phyloP scores from a whole-genome alignment of 2,113 vertebrate genomes.

The Oryctolagus cuniculus region mOryCun1.1 NC_091437.1:40955501-40956000 shows the following conservation, averaged over 20 bases:
- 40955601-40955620: too few relatives aligned
- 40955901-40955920: not conserved
- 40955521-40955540: too few relatives aligned
- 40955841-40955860: not conserved
- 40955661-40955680: too few relatives aligned
- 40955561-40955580: too few relatives aligned
- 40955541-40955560: too few relatives aligned
- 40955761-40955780: not conserved
- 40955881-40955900: slow-evolving; percentile 19
- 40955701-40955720: not conserved
- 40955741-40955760: slow-evolving; percentile 19
- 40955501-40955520: too few relatives aligned
- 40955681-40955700: not conserved
- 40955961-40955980: too few relatives aligned
- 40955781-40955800: not conserved
- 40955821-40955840: not conserved
- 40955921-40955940: slow-evolving; percentile 39
- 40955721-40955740: slow-evolving; percentile 3
- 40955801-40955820: not conserved
- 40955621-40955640: too few relatives aligned
- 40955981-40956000: too few relatives aligned
- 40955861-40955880: not conserved
- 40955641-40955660: too few relatives aligned
- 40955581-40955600: too few relatives aligned
- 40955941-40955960: too few relatives aligned